A percentile compares a stretch with the other conserved stretches of the same genome.
Conservation (phyloP, 2,113 vertebrate genomes). For the Zosterops japonicus region DNA sequence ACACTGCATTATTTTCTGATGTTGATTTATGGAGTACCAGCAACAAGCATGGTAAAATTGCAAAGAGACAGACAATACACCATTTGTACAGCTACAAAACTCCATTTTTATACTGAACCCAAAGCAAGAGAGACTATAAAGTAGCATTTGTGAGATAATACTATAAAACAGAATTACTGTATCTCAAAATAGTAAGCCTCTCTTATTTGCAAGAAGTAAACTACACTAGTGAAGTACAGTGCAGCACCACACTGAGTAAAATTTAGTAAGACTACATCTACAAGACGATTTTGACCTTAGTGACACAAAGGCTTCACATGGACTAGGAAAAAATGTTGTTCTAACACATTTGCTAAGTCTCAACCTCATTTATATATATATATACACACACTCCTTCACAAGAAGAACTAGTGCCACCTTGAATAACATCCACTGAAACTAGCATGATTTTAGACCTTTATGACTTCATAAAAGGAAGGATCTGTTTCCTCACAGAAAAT, state of each 20-base stretch:
- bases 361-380: background rate
- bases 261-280: background rate
- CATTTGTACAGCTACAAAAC: background rate
- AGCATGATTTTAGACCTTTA: background rate
- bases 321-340: background rate
- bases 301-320: background rate
- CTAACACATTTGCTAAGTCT: background rate
- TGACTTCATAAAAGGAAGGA: background rate
- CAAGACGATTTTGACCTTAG: background rate
- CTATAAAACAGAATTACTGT: background rate
- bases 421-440: background rate
- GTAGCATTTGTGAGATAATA: background rate
- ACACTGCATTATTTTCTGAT: background rate
- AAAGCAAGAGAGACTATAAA: background rate
- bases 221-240: background rate
- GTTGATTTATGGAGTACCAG: background rate
- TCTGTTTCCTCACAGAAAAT: background rate
- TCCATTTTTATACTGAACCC: background rate
- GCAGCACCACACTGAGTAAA: background rate
- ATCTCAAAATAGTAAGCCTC: background rate
- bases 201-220: background rate
- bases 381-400: background rate
- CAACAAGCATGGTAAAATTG: background rate
- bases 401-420: background rate
- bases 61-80: background rate